phyloP scores from a whole-genome alignment of 2,888 invertebrate species.

The Aspidapion aeneum region DNA sequence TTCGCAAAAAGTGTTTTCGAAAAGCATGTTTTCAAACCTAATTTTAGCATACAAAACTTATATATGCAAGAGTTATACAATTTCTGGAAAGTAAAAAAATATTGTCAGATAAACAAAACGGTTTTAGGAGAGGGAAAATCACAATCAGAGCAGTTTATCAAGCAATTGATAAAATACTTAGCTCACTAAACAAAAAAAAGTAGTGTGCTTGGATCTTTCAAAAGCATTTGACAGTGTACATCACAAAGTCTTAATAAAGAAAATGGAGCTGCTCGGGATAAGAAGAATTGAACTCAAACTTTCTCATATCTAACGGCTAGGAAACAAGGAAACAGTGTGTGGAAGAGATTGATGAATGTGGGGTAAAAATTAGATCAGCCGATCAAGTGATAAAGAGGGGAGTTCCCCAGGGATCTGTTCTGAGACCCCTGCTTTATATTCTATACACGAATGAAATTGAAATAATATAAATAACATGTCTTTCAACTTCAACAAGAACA shows the following conservation, averaged over 20 bases:
- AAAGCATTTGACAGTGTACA: neutral
- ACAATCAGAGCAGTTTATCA: neutral
- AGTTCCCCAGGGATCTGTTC: neutral
- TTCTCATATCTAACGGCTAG: neutral
- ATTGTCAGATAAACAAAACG: neutral
- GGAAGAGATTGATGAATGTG: neutral
- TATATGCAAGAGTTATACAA: neutral
- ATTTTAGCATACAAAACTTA: too few relatives aligned
- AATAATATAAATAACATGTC: too few relatives aligned
- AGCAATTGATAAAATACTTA: neutral
- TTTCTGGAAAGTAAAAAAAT: neutral
- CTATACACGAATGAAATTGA: neutral
- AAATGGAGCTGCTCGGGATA: neutral
- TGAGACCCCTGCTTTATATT: neutral
- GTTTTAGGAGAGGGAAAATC: neutral
- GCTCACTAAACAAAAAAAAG: neutral
- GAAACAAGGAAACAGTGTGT: too few relatives aligned
- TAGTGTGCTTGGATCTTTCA: neutral
- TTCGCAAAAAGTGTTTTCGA: too few relatives aligned
- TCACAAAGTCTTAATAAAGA: neutral
- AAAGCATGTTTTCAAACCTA: too few relatives aligned
- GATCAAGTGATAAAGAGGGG: neutral
- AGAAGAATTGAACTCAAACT: neutral
- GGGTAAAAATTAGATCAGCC: neutral
- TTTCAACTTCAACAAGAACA: too few relatives aligned